Base-by-base conservation (phyloP, 1,140 invertebrate genomes). In the Zaprionus camerounensis region DNA sequence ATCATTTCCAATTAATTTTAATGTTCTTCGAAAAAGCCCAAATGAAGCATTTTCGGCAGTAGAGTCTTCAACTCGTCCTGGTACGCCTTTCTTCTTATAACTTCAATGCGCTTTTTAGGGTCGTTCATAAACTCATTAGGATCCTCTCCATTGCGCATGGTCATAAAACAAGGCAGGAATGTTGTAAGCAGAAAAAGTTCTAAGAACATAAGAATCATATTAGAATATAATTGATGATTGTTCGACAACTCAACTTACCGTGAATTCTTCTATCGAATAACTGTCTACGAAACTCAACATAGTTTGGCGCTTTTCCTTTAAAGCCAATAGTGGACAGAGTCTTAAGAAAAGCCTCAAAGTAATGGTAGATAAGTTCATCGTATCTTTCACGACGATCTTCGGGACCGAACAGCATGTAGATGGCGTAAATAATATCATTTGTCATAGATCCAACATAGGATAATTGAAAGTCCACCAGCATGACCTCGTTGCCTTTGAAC, bases 381-480 rank as follows among this genome's bases (percentile, higher is more conserved):
- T 12, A 38, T 15, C 44, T 36, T 2, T 66, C 56, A 22, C 22
- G 17, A 3, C 77, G 72, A 20, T 76, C 36, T 11, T 80, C 67
- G 2, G 49, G 20, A 15, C 12, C 34, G 3, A 76, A 24, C 3
- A 80, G 13, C 77, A 71, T 64, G 38, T 64, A 76, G 0, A 57
- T 12, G 0, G 72, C 70, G 57, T 80, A 76, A 4, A 58, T 24
- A 7, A 80, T 17, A 49, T 80, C 77, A 49, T 64, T 76, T 3
- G 57, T 41, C 7, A 67, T 64, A 0, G 72, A 49, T 5, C 63
- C 77, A n/a, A 71, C 53, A 12, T 71, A 68, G 12, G 57, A 63
- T 6, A 72, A 5, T 31, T 80, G 77, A 49, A 63, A 76, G 38
- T 80, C 77, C 4, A 76, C 28, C 38, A 80, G 38, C 31, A 76